phyloP scores from a whole-genome alignment of 2,888 invertebrate genomes.

The Luffia ferchaultella region DNA sequence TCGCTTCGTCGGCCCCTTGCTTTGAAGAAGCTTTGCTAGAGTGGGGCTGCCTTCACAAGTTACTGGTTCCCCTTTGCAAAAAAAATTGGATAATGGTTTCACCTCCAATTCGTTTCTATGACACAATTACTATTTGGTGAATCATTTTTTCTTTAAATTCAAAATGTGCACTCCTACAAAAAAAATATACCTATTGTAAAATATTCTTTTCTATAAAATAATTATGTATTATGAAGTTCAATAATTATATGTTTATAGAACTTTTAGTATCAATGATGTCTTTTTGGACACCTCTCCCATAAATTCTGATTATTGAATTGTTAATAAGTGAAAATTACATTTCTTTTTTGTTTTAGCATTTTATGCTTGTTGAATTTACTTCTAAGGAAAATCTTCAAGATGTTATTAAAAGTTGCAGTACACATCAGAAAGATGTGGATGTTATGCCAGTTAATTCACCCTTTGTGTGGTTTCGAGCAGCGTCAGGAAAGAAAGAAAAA shows the following conservation, averaged over 20 bases:
- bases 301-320: not conserved
- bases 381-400: constrained; percentile 58
- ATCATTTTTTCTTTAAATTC: no score
- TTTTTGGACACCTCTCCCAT: not conserved
- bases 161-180: no score
- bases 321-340: not conserved
- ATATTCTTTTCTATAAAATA: not conserved
- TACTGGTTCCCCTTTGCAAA: no score
- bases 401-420: constrained; percentile 61
- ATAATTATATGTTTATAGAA: not conserved
- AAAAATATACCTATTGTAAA: no score
- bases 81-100: no score
- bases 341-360: constrained; percentile 60
- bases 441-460: constrained; percentile 73
- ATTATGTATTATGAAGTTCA: not conserved
- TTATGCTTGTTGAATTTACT: constrained; percentile 78
- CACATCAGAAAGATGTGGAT: constrained; percentile 63
- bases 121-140: no score
- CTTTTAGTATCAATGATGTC: not conserved
- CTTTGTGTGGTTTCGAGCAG: constrained; percentile 77
- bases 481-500: constrained; percentile 28
- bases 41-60: no score
- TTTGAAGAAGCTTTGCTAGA: no score
- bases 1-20: no score
- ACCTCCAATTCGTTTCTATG: no score